These are phyloP conservation scores for Cyrtodaria siliqua DNA, from an alignment of 2,888 invertebrate genomes.

Conservation along the genomic window DNA sequence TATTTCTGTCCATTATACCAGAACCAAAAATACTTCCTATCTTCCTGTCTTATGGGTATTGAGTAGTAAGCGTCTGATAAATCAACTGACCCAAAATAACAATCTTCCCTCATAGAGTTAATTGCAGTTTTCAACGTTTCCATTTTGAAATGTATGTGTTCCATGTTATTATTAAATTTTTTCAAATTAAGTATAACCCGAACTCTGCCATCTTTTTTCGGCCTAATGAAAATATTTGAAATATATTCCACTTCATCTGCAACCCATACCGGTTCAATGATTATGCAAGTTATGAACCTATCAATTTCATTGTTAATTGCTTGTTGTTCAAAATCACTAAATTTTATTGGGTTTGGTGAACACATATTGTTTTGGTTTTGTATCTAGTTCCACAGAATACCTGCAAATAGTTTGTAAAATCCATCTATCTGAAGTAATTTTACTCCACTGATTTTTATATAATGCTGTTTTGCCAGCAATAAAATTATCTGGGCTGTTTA, in stretches of 20 bases:
- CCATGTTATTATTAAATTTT: constrained; percentile 31
- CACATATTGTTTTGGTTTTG: neutral
- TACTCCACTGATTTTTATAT: constrained; percentile 1
- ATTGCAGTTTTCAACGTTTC: constrained; percentile 35
- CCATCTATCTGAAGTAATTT: constrained; percentile 14
- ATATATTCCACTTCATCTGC: constrained; percentile 25
- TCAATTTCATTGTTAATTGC: constrained; percentile 34
- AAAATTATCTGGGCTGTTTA: constrained; percentile 11
- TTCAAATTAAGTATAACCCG: constrained; percentile 41
- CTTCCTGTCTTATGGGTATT: constrained; percentile 13
- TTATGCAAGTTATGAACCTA: constrained; percentile 13
- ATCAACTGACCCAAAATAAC: constrained; percentile 41
- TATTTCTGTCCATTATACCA: constrained; percentile 23
- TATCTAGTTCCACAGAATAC: constrained; percentile 11
- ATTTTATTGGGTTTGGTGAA: constrained; percentile 17
- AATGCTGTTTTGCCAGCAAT: constrained; percentile 11
- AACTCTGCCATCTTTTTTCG: constrained; percentile 25
- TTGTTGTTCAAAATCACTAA: constrained; percentile 7
- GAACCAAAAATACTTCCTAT: constrained; percentile 43
- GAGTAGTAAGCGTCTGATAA: constrained; percentile 43
- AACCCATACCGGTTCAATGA: constrained; percentile 24
- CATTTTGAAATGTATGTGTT: constrained; percentile 41
- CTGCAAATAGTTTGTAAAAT: constrained; percentile 12
- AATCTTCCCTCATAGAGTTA: constrained; percentile 18
- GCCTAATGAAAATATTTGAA: constrained; percentile 35